A percentile compares a stretch with the other conserved stretches of the same genome.
phyloP scores from a whole-genome alignment of 2,113 vertebrate genomes.

The Triplophysa dalaica region DNA sequence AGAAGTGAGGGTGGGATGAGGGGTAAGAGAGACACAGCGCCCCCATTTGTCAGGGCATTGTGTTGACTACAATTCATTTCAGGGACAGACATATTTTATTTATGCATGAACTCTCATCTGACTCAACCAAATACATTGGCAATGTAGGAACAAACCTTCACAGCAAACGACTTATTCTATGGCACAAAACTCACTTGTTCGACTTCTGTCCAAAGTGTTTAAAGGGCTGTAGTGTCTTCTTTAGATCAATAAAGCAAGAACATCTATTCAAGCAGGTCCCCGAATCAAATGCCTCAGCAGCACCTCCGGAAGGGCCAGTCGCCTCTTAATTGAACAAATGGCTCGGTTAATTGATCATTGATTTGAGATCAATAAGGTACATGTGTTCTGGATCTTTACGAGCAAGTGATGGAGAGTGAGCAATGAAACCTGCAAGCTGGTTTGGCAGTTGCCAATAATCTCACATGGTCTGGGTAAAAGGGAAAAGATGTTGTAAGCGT shows the following conservation, averaged over 20 bases:
- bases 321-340: slow-evolving; percentile 77
- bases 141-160: background rate
- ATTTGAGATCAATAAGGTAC: slow-evolving; percentile 76
- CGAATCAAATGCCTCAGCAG: slow-evolving; percentile 72
- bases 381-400: slow-evolving; percentile 73
- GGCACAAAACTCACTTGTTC: background rate
- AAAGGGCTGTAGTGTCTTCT: slow-evolving; percentile 60
- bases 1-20: background rate
- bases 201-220: slow-evolving; percentile 56
- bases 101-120: background rate
- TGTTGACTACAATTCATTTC: no score
- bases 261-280: slow-evolving; percentile 65
- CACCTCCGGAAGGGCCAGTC: slow-evolving; percentile 59
- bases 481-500: slow-evolving; percentile 33
- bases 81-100: slow-evolving; percentile 9
- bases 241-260: slow-evolving; percentile 74
- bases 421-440: slow-evolving; percentile 72
- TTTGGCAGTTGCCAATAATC: slow-evolving; percentile 68
- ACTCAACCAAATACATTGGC: background rate
- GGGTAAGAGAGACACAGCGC: slow-evolving; percentile 51
- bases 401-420: slow-evolving; percentile 72
- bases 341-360: slow-evolving; percentile 82
- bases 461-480: slow-evolving; percentile 45
- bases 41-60: slow-evolving; percentile 49
- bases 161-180: background rate